These are phyloP conservation scores for Chromobotia macracanthus DNA, from an alignment of 2,797 vertebrate genomes.

Conservation along the genomic window DNA sequence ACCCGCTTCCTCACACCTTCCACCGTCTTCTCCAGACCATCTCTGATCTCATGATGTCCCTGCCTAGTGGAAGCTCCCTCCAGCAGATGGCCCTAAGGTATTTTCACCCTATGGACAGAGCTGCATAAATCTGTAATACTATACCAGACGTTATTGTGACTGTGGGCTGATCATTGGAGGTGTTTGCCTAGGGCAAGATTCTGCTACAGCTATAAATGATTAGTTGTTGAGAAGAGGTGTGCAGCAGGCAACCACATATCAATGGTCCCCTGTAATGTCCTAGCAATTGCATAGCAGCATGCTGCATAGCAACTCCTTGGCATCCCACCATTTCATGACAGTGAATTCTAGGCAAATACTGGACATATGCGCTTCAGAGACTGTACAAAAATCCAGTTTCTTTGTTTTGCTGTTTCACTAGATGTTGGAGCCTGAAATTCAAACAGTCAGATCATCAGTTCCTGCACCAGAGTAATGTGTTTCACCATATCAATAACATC, in stretches of 20 bases:
- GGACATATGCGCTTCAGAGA: neutral
- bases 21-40: conserved; percentile 98
- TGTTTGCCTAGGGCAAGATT: neutral
- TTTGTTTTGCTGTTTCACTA: conserved; percentile 58
- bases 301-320: neutral
- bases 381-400: neutral
- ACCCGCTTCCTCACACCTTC: conserved; percentile 96
- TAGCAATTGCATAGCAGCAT: neutral
- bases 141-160: neutral
- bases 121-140: neutral
- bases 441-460: conserved; percentile 99
- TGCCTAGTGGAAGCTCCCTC: conserved; percentile 94
- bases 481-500: conserved; percentile 99
- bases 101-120: conserved; percentile 11
- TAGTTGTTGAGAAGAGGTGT: no score
- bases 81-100: conserved; percentile 99
- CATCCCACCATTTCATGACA: neutral
- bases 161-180: neutral
- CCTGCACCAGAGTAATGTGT: conserved; percentile 99
- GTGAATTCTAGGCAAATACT: neutral
- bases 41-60: conserved; percentile 99
- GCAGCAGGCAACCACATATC: no score
- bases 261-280: neutral
- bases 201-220: no score
- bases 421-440: conserved; percentile 99